Evolutionary conservation across 2,113 vertebrate genomes (phyloP).

Genomic region (Lampris incognitus): DNA sequence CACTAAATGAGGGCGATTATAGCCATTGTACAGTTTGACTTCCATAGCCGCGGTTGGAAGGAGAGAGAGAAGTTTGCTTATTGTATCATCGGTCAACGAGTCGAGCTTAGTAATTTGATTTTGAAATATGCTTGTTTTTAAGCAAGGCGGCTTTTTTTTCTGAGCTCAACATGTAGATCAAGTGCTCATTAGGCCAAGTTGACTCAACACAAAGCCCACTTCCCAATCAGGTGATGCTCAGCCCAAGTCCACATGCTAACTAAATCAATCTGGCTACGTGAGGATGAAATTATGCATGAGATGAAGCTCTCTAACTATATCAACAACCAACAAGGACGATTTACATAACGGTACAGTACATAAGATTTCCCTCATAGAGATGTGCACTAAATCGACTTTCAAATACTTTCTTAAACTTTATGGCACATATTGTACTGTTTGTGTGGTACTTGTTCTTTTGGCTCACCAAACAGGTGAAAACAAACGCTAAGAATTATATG

Average conservation of each 20-base stretch:
- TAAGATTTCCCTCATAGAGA: no score
- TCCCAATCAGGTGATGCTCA: conserved; percentile 31
- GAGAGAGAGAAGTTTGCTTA: not conserved
- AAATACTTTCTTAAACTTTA: no score
- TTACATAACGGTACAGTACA: no score
- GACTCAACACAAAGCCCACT: conserved; percentile 9
- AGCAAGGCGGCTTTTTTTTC: conserved; percentile 15
- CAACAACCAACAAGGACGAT: no score
- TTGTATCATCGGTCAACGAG: no score
- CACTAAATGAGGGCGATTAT: not conserved
- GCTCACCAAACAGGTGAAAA: no score
- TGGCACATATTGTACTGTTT: no score
- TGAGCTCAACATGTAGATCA: conserved; percentile 18
- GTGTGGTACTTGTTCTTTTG: no score
- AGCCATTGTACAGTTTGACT: conserved; percentile 10
- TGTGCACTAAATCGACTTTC: no score
- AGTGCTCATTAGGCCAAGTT: not conserved
- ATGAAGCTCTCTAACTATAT: conserved; percentile 8
- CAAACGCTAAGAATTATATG: no score
- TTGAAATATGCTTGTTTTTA: conserved; percentile 15
- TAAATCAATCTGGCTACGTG: conserved; percentile 48
- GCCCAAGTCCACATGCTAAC: conserved; percentile 18
- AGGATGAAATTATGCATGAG: conserved; percentile 36
- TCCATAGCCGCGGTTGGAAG: conserved; percentile 31
- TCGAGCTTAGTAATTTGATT: not conserved